These are phyloP conservation scores for Mastacembelus armatus DNA, from an alignment of 2,797 vertebrate species.

Conservation along the genomic window DNA sequence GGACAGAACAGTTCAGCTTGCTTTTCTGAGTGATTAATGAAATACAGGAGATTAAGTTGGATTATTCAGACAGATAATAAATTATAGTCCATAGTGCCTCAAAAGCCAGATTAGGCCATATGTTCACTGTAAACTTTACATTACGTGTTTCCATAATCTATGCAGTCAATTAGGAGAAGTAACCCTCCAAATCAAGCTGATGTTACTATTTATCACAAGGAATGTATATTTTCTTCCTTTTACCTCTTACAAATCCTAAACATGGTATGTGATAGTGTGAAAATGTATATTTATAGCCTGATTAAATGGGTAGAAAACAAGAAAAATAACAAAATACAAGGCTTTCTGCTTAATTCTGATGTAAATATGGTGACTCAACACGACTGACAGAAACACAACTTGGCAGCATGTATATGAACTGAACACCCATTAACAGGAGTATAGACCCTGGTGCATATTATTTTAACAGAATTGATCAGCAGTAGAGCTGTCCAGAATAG, in stretches of 20 bases:
- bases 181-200: conserved; percentile 27
- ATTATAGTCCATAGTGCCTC: conserved; percentile 27
- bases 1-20: conserved; percentile 45
- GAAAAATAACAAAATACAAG: neutral
- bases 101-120: conserved; percentile 57
- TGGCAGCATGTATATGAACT: neutral
- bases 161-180: conserved; percentile 37
- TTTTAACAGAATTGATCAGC: conserved; percentile 26
- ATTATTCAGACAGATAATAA: conserved; percentile 67
- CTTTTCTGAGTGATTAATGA: conserved; percentile 51
- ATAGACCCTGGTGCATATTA: neutral
- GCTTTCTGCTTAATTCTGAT: neutral
- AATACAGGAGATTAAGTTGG: conserved; percentile 61
- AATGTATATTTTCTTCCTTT: conserved; percentile 6
- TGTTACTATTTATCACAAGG: conserved; percentile 4
- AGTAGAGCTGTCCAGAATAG: conserved; percentile 36
- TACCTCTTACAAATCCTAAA: conserved; percentile 12
- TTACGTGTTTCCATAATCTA: too few species aligned
- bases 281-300: neutral
- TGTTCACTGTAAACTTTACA: conserved; percentile 34
- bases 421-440: neutral
- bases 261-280: neutral
- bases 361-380: neutral
- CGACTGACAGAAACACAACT: neutral
- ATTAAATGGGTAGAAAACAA: neutral